A percentile compares a stretch with the other conserved stretches of the same genome.
phyloP scores from a whole-genome alignment of 2,888 invertebrate genomes.

The Heteropelma amictum region DNA sequence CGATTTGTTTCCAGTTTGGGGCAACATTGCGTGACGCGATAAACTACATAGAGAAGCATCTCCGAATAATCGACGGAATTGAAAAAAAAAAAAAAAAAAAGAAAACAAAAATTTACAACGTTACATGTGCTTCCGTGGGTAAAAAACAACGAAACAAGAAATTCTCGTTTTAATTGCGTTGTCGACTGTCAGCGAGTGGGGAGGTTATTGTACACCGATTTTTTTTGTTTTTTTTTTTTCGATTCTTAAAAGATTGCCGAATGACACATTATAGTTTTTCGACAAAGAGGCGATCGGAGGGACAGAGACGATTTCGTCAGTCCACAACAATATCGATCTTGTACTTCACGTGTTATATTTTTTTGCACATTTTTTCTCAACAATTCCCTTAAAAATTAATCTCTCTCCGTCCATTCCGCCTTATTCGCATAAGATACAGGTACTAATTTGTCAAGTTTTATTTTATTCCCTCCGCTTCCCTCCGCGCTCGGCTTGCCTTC shows the following conservation, averaged over 20 bases:
- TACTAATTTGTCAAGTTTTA: conserved; percentile 68
- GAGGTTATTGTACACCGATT: conserved; percentile 51
- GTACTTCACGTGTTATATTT: conserved; percentile 29
- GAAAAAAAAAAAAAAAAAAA: conserved; percentile 11
- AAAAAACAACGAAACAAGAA: conserved; percentile 26
- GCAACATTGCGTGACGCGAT: too few relatives aligned
- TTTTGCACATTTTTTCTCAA: conserved; percentile 10
- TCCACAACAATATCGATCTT: conserved; percentile 28
- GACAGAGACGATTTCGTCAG: conserved; percentile 5
- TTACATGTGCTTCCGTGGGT: conserved; percentile 1
- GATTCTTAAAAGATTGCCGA: conserved; percentile 65
- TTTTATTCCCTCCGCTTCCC: conserved; percentile 37
- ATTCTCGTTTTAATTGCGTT: conserved; percentile 31
- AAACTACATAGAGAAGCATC: too few relatives aligned
- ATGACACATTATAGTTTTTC: conserved; percentile 63
- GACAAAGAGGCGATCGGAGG: conserved; percentile 51
- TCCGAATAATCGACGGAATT: conserved; percentile 34
- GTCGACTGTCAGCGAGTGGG: conserved; percentile 56
- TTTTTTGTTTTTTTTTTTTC: conserved; percentile 17
- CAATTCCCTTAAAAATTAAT: conserved; percentile 41
- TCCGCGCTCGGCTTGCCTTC: conserved; percentile 39
- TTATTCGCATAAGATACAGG: conserved; percentile 70
- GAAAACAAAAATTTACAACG: neutral
- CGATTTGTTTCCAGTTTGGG: too few relatives aligned
- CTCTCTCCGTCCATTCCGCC: conserved; percentile 57